These are phyloP conservation scores for Oryzias dopingdopingensis DNA, from an alignment of 2,797 vertebrate species.

Conservation along the genomic window DNA sequence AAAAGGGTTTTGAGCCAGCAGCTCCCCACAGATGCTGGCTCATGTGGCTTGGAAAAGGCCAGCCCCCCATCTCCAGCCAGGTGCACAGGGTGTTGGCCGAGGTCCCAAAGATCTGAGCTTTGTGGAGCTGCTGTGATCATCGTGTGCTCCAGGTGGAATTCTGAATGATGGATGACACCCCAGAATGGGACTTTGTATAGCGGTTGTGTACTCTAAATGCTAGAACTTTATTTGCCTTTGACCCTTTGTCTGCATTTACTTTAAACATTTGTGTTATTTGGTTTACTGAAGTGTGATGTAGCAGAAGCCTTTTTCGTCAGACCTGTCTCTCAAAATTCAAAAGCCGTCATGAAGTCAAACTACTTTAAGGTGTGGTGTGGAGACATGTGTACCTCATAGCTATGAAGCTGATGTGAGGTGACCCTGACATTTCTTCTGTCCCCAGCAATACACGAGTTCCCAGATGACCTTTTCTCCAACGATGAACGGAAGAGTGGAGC, in stretches of 20 bases:
- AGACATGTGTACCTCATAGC: slow-evolving; percentile 23
- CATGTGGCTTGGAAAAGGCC: slow-evolving; percentile 14
- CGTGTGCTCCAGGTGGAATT: slow-evolving; percentile 51
- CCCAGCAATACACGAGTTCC: slow-evolving; percentile 94
- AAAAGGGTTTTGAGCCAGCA: slow-evolving; percentile 1
- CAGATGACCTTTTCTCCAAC: slow-evolving; percentile 88
- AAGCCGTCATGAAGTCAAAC: slow-evolving; percentile 6
- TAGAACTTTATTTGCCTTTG: not conserved
- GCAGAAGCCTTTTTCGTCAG: not conserved
- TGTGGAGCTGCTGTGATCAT: slow-evolving; percentile 37
- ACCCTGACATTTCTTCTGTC: slow-evolving; percentile 68
- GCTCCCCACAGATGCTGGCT: slow-evolving; percentile 19
- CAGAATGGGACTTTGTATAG: slow-evolving; percentile 38
- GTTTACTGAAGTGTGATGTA: not conserved
- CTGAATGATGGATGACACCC: slow-evolving; percentile 48
- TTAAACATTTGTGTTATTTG: not conserved
- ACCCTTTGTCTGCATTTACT: not conserved
- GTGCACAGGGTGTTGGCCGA: slow-evolving; percentile 21
- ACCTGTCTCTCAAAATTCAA: not conserved
- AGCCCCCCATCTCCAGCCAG: slow-evolving; percentile 36
- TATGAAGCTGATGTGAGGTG: slow-evolving; percentile 42
- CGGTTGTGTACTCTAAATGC: not conserved
- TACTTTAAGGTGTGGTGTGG: not conserved
- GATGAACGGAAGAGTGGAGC: slow-evolving; percentile 85
- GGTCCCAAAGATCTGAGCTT: slow-evolving; percentile 29